Evolutionary conservation across 2,888 invertebrate species (phyloP).

Genomic region (Cheilosia urbana): DNA sequence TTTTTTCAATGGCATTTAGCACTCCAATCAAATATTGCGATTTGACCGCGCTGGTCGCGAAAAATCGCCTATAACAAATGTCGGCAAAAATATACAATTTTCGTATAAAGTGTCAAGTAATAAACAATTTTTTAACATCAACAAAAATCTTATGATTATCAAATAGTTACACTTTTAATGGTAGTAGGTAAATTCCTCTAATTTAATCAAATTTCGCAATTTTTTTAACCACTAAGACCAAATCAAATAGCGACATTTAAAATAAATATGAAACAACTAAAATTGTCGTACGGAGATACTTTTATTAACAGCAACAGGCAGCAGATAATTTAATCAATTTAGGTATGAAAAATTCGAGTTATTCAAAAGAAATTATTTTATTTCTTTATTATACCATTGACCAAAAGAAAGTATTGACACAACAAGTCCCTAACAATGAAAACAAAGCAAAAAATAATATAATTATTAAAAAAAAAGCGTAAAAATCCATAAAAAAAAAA

Average conservation of each 20-base stretch:
- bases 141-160: conserved; percentile 54
- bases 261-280: neutral
- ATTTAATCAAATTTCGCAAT: neutral
- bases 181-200: neutral
- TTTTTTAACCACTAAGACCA: conserved; percentile 2
- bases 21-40: conserved; percentile 9
- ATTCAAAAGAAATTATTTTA: conserved; percentile 3
- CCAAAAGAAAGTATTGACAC: conserved; percentile 34
- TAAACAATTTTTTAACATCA: conserved; percentile 1
- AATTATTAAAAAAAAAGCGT: no score
- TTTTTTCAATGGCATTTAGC: neutral
- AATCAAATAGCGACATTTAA: conserved; percentile 1
- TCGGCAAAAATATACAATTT: conserved; percentile 20
- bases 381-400: conserved; percentile 21
- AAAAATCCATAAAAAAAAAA: conserved; percentile 38
- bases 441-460: neutral
- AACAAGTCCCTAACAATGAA: conserved; percentile 18
- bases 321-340: neutral
- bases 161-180: conserved; percentile 27
- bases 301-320: neutral
- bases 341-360: neutral
- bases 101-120: conserved; percentile 50
- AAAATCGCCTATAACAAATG: conserved; percentile 2
- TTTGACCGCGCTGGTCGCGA: conserved; percentile 61
- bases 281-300: neutral